phyloP scores from a whole-genome alignment of 2,888 invertebrate genomes.

The Cremastobaeus sp. region DNA sequence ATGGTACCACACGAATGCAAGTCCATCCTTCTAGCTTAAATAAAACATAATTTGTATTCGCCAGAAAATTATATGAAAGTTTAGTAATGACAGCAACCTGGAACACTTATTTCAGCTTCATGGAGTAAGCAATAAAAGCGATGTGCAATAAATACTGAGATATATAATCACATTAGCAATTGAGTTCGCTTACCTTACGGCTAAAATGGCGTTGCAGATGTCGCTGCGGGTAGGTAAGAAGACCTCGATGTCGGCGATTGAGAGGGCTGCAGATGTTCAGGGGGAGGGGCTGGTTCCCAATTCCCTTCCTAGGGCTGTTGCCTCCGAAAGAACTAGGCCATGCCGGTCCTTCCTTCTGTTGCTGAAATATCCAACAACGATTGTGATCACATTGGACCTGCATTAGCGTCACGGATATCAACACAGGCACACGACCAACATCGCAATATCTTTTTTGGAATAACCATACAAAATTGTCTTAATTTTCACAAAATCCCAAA shows the following conservation, averaged over 20 bases:
- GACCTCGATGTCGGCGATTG: slow-evolving; percentile 62
- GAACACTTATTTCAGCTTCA: too few species aligned
- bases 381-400: slow-evolving; percentile 63
- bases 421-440: slow-evolving; percentile 31
- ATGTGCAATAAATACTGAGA: slow-evolving; percentile 1
- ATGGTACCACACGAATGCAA: too few species aligned
- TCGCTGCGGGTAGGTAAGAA: slow-evolving; percentile 68
- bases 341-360: slow-evolving; percentile 69
- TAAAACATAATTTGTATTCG: too few species aligned
- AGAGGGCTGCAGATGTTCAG: slow-evolving; percentile 62
- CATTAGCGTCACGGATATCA: slow-evolving; percentile 63
- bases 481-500: too few species aligned
- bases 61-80: too few species aligned
- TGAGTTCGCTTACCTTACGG: slow-evolving; percentile 75
- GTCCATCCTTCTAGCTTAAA: too few species aligned
- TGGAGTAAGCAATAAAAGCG: slow-evolving; percentile 19
- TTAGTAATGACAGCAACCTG: too few species aligned
- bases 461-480: slow-evolving; percentile 3
- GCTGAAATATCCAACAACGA: slow-evolving; percentile 73
- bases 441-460: slow-evolving; percentile 27
- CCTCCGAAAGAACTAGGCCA: slow-evolving; percentile 71
- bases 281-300: slow-evolving; percentile 69
- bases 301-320: slow-evolving; percentile 71
- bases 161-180: slow-evolving; percentile 18
- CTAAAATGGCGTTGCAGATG: slow-evolving; percentile 72